These are phyloP conservation scores for Periplaneta americana DNA, from an alignment of 1,140 invertebrate genomes.

Conservation along the genomic window DNA sequence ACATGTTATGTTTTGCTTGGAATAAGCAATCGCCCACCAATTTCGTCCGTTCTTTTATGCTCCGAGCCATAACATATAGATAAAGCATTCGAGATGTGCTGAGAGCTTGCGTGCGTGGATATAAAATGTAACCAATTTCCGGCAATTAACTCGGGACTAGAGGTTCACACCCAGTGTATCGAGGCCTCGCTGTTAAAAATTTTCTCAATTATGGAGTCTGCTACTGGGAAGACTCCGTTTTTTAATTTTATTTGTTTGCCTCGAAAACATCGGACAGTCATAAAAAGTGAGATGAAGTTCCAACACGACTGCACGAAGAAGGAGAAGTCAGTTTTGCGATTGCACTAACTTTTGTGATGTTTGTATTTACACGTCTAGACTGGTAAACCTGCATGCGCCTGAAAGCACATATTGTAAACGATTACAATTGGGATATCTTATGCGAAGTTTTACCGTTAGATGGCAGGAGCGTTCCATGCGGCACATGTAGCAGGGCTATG, in stretches of 20 bases:
- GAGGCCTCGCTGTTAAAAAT: not conserved
- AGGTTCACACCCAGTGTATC: not conserved
- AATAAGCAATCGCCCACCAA: not conserved
- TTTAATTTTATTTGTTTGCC: not conserved
- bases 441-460: no score
- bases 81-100: not conserved
- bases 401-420: no score
- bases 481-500: no score
- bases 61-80: not conserved
- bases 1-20: not conserved
- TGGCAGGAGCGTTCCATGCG: no score
- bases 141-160: not conserved
- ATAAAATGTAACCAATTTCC: not conserved
- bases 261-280: not conserved
- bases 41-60: not conserved
- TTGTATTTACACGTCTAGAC: not conserved
- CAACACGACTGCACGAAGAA: not conserved
- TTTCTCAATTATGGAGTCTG: not conserved
- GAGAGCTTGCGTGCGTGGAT: not conserved
- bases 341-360: not conserved
- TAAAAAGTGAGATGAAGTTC: not conserved
- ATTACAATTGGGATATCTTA: no score
- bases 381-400: not conserved
- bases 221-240: not conserved
- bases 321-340: not conserved